phyloP scores from a whole-genome alignment of 2,113 vertebrate species.

The Ursus arctos region DNA sequence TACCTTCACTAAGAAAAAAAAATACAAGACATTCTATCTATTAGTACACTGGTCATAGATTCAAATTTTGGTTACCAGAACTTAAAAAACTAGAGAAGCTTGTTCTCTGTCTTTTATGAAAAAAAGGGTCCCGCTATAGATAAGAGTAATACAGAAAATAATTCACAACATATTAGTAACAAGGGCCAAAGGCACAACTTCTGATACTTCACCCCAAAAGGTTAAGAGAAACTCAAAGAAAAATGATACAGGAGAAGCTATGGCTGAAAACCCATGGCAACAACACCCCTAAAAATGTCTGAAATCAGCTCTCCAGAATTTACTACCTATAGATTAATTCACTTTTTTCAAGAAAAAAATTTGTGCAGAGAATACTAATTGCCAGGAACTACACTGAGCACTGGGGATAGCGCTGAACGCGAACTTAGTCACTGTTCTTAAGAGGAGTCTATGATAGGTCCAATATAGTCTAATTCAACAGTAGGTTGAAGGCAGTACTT shows the following conservation, averaged over 20 bases:
- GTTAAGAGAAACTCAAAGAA: not conserved
- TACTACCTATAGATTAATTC: not conserved
- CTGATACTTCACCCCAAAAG: not conserved
- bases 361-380: not conserved
- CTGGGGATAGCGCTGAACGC: not conserved
- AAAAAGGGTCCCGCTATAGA: not conserved
- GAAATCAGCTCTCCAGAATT: not conserved
- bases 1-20: not conserved
- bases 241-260: not conserved
- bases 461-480: not conserved
- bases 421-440: not conserved
- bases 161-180: not conserved
- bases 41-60: not conserved
- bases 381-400: not conserved
- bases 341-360: not conserved
- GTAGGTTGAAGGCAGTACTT: not conserved
- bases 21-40: not conserved
- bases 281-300: not conserved
- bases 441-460: not conserved
- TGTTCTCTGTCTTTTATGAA: not conserved
- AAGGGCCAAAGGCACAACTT: not conserved
- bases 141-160: not conserved
- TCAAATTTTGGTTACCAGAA: not conserved
- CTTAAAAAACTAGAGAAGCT: not conserved
- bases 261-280: not conserved